Conservation (phyloP, 1,140 invertebrate genomes). For the Saccostrea cuccullata region DNA sequence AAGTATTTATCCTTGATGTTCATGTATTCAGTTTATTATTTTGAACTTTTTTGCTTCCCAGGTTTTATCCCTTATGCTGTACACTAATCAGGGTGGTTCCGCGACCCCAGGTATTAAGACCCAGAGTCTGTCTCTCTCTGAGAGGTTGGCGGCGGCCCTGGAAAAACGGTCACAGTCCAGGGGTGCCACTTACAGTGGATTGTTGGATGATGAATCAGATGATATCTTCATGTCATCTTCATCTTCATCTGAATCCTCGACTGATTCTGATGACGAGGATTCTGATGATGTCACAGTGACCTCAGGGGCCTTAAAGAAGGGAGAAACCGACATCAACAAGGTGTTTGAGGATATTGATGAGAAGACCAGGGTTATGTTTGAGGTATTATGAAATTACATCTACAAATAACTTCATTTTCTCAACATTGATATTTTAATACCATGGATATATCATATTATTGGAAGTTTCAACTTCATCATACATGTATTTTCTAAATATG, state of each 20-base stretch:
- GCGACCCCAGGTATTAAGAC: constrained; percentile 51
- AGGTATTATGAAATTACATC: constrained; percentile 56
- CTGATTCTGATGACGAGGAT: constrained; percentile 48
- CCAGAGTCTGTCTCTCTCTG: constrained; percentile 44
- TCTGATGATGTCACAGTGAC: constrained; percentile 43
- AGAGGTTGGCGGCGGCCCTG: constrained; percentile 48
- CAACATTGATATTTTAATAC: no score
- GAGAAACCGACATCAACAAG: constrained; percentile 55
- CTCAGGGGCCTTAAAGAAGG: not conserved
- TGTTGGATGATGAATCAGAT: constrained; percentile 59
- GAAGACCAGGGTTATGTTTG: constrained; percentile 69
- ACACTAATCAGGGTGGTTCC: constrained; percentile 71
- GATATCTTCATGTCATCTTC: constrained; percentile 39
- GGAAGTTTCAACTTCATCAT: no score
- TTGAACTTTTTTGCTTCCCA: constrained; percentile 42
- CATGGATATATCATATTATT: no score
- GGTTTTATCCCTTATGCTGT: constrained; percentile 76
- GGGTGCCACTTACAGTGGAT: constrained; percentile 42
- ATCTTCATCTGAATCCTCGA: constrained; percentile 55
- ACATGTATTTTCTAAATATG: no score
- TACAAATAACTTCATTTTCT: no score
- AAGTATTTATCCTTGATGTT: no score
- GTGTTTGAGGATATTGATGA: constrained; percentile 67
- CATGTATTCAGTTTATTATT: no score
- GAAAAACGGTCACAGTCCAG: constrained; percentile 58